Base-by-base conservation (phyloP, 2,888 invertebrate species). In the Agrotis exclamationis region DNA sequence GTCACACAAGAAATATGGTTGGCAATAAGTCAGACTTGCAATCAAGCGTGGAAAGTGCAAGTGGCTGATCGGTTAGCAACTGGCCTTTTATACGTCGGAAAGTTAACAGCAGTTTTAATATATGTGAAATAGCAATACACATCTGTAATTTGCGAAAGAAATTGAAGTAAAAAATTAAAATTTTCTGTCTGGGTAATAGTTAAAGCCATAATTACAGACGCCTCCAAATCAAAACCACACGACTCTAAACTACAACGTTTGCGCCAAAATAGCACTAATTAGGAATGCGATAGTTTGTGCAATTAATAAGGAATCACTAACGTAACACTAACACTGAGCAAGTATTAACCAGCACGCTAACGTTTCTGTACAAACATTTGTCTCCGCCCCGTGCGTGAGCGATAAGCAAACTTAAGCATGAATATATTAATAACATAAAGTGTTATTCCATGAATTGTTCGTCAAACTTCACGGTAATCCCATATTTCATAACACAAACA, bases 291-390 rank as follows among this genome's bases (percentile, higher is more conserved):
- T 44, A 58, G 65, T 74, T 63, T 66, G 45, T 48, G 74, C 68
- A 78, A 82, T 68, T 74, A 68, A 78, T 82, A 68, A 73, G 65
- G 78, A 77, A 82, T 65, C 72, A 70, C 60, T 63, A 74, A 66
- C 20, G 33, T 54, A 66, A 60, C 56, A 64, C 44, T 54, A 66
- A 60, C 56, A 64, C 50, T 45, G 63, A 70, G 48, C n/a, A 28
- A 51, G 66, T 64, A 78, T 78, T 62, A 69, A 65, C 44, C 44
- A 80, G 68, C 79, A 82, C 63, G 67, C 67, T 68, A 65, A 64
- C 70, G 64, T 69, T 82, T 79, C 73, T 50, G 59, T 63, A 62
- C 70, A 70, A 77, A 77, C 63, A 77, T 76, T 77, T 74, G 67
- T 62, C 39, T 66, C 39, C 66, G 62, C 64, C 65, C 63, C 80